Base-by-base conservation (phyloP, 2,113 vertebrate genomes). In the Benitochromis conjunctus region DNA sequence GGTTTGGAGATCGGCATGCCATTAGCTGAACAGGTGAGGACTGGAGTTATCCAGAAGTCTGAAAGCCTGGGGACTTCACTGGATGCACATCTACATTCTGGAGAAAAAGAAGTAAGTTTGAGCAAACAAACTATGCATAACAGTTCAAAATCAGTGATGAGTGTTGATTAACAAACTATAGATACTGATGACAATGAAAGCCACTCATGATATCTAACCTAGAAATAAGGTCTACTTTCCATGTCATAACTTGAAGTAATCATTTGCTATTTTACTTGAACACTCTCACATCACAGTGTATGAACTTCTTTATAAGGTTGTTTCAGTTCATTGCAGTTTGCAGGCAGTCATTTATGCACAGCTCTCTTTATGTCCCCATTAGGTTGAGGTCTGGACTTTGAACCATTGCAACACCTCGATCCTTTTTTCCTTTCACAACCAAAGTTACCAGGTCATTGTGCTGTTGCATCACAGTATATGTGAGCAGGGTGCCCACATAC, bases 21-120 rank as follows among this genome's bases (percentile, higher is more conserved):
- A 92, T 94, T 86, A 56, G 84, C 57, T 83, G 79, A 43, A 71
- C 56, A 7, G 56, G 55, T 36, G 80, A 74, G 53, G 69, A 29
- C 14, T 18, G 81, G 43, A 34, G 5, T 38, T 51, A 46, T 81
- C 81, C 87, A 81, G 46, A 53, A 1, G 46, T 58, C 54, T 56
- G 56, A 79, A 0, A 64, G 79, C 83, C 48, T 9, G 18, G 31
- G 21, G 16, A 38, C 36, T 74, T 76, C n/a, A 34, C 53, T 36
- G 57, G n/a, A 41, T 29, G 12, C 79, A 79, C 51, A 48, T 86
- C 56, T 56, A 57, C 55, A 80, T 13, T 69, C 89, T 93, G 91
- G 19, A 48, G 74, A 77, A 8, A 58, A 58, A 86, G 10, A 3
- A 58, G 19, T 29, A n/a, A 31, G 13, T 76, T 79, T 41, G 7